A percentile compares a stretch with the other conserved stretches of the same genome.
phyloP scores from a whole-genome alignment of 2,888 invertebrate genomes.

The Oxytorus armatus region DNA sequence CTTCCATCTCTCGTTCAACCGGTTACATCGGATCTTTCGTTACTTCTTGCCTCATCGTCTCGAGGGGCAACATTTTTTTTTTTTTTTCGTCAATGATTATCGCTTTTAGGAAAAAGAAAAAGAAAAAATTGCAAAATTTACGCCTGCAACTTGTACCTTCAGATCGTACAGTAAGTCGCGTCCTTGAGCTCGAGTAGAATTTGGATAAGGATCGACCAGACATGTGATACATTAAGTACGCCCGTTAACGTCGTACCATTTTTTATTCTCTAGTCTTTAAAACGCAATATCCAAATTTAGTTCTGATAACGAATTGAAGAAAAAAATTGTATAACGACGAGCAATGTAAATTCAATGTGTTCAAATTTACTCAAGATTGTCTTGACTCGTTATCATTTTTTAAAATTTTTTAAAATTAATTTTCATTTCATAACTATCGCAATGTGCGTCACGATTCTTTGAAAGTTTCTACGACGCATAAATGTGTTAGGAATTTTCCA shows the following conservation, averaged over 20 bases:
- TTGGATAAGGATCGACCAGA: conserved; percentile 6
- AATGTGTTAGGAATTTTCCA: not conserved
- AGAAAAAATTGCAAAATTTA: not conserved
- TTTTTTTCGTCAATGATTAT: conserved; percentile 4
- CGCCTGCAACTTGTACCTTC: not conserved
- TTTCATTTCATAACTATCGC: not conserved
- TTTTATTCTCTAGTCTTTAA: not conserved
- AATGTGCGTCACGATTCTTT: not conserved
- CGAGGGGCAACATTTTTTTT: too few relatives aligned
- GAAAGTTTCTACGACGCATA: not conserved
- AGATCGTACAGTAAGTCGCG: not conserved
- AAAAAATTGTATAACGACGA: not conserved
- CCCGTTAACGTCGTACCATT: not conserved
- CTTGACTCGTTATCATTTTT: conserved; percentile 3
- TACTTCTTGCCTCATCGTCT: not conserved
- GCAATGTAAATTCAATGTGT: not conserved
- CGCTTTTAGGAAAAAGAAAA: not conserved
- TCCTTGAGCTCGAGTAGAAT: conserved; percentile 6
- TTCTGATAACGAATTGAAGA: too few relatives aligned
- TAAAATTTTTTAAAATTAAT: not conserved
- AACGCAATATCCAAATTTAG: not conserved
- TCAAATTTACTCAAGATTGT: not conserved
- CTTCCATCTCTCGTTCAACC: not conserved
- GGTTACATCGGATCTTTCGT: not conserved
- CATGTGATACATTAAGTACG: not conserved